phyloP scores from a whole-genome alignment of 1,140 invertebrate species.

The Polypedilum pembai region DNA sequence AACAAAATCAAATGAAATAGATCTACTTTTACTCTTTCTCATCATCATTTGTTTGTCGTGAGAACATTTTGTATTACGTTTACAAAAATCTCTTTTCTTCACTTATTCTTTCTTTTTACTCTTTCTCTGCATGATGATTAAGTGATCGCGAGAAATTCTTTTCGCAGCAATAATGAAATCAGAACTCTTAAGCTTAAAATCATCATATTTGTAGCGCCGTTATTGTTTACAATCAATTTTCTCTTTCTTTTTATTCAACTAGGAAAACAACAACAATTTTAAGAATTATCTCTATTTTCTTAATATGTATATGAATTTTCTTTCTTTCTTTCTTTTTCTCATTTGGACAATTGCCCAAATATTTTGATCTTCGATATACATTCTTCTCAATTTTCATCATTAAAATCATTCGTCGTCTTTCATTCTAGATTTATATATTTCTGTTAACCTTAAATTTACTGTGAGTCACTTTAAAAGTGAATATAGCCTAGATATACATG shows the following conservation, averaged over 20 bases:
- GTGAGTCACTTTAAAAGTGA: not conserved
- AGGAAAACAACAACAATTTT: not conserved
- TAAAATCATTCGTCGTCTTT: not conserved
- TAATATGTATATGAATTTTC: no score
- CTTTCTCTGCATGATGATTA: not conserved
- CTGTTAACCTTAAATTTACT: not conserved
- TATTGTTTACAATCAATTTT: not conserved
- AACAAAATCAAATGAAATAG: not conserved
- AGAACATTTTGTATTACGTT: not conserved
- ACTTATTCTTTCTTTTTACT: not conserved
- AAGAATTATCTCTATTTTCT: not conserved
- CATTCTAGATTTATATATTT: not conserved
- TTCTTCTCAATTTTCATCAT: slow-evolving; percentile 6
- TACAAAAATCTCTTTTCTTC: not conserved
- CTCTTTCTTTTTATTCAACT: not conserved
- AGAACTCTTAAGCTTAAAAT: not conserved
- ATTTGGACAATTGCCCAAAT: slow-evolving; percentile 1
- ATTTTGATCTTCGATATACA: not conserved
- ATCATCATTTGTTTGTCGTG: not conserved
- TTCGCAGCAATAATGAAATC: not conserved
- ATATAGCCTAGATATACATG: not conserved
- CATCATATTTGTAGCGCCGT: not conserved
- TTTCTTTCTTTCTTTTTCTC: no score
- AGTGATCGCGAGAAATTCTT: slow-evolving; percentile 16
- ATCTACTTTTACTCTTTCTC: not conserved